A percentile compares a stretch with the other conserved stretches of the same genome.
These are phyloP conservation scores for Macrophya annulata DNA, from an alignment of 2,888 invertebrate genomes.

Conservation along the genomic window DNA sequence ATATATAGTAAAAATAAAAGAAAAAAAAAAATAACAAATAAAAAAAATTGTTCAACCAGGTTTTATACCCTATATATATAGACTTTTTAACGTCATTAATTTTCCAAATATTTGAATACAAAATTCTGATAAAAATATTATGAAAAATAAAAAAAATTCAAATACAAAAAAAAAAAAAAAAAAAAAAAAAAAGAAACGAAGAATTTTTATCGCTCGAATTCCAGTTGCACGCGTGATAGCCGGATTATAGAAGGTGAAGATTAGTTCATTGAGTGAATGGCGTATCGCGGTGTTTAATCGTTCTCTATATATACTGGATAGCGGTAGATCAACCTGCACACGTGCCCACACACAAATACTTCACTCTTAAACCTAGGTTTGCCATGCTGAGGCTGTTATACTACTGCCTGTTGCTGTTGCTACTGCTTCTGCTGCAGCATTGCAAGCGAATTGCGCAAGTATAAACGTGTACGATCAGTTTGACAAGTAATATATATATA, in stretches of 20 bases:
- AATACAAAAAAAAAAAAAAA: background rate
- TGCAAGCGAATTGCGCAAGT: conserved; percentile 14
- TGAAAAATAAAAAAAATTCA: background rate
- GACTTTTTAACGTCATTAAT: too few relatives aligned
- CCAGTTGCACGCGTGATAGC: background rate
- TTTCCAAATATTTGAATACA: too few relatives aligned
- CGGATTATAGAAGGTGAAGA: conserved; percentile 8
- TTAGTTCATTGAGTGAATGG: conserved; percentile 18
- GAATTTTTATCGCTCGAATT: conserved; percentile 3
- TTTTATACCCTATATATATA: too few relatives aligned
- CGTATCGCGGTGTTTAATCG: conserved; percentile 25
- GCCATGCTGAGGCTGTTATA: background rate
- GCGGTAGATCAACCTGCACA: conserved; percentile 43
- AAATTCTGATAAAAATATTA: too few relatives aligned
- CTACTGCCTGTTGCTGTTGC: background rate
- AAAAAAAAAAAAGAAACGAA: background rate
- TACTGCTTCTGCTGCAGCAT: background rate
- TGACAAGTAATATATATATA: background rate
- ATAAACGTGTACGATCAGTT: background rate
- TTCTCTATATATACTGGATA: conserved; percentile 24
- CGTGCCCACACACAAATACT: conserved; percentile 42
- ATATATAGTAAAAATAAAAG: background rate
- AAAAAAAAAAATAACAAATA: background rate
- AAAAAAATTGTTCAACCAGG: background rate
- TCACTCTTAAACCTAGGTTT: background rate